phyloP scores from a whole-genome alignment of 1,140 invertebrate genomes.

The Habropoda laboriosa region DNA sequence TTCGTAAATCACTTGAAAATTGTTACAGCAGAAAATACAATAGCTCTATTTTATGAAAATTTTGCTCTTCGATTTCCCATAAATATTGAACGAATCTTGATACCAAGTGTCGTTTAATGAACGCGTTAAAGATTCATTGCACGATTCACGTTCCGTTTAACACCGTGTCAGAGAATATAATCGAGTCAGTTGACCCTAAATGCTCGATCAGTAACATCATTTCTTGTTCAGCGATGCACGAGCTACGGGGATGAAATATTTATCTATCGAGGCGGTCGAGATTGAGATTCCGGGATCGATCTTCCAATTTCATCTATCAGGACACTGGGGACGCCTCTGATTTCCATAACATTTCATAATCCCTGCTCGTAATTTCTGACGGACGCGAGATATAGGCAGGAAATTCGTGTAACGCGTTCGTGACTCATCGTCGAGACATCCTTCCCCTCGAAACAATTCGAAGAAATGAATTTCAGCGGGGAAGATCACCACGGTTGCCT shows the following conservation, averaged over 20 bases:
- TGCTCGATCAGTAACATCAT: not conserved
- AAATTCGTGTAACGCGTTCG: slow-evolving; percentile 28
- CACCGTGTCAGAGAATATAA: not conserved
- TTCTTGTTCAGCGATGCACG: not conserved
- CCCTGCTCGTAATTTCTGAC: slow-evolving; percentile 44
- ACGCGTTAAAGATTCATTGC: not conserved
- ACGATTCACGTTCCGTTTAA: not conserved
- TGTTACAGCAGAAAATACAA: too few species aligned
- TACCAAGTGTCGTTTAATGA: not conserved
- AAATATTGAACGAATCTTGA: not conserved
- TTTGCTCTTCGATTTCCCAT: too few species aligned
- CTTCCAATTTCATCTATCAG: slow-evolving; percentile 1
- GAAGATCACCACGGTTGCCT: slow-evolving; percentile 40
- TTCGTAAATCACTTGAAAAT: too few species aligned
- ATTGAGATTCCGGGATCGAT: not conserved
- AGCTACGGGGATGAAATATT: not conserved
- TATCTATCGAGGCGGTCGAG: not conserved
- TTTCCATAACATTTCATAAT: slow-evolving; percentile 38
- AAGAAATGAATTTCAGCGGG: slow-evolving; percentile 61
- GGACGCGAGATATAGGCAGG: slow-evolving; percentile 10
- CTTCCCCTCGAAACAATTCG: slow-evolving; percentile 50
- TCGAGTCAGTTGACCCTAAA: not conserved
- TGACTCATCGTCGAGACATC: slow-evolving; percentile 52
- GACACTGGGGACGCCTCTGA: not conserved
- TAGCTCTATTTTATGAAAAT: too few species aligned